Evolutionary conservation across 2,113 vertebrate species (phyloP), one percentile per base, ranked within the genome.

Genomic region (Otus sunia): DNA sequence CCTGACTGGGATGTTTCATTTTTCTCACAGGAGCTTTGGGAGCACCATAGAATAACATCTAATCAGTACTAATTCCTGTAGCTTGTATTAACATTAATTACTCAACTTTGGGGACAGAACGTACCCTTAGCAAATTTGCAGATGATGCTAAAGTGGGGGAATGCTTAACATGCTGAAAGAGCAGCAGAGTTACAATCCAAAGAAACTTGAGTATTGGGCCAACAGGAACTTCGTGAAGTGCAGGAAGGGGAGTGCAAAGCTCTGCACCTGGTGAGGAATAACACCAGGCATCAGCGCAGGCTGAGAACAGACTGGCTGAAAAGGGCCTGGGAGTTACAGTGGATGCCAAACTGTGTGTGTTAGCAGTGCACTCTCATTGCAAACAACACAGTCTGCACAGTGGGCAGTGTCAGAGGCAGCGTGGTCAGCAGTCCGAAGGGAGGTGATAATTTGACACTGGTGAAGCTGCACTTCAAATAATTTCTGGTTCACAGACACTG

Each of bases 41-140:
- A 97, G 67, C 52, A 74, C 76, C 72, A 77, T 49, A 92, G 78
- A 95, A 94, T 84, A 94, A 94, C 93, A 82, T 90, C 81, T 92
- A 95, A 92, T 97, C 92, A 94, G 92, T 87, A 94, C 91, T 95
- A 89, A 93, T 94, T 97, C 86, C 80, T 94, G 56, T 58, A 90
- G 63, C 73, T 92, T 94, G 23, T 94, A 95, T 94, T 95, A 96
- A 72, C 75, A 94, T 95, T 91, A 96, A 92, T 97, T 97, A 85
- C 94, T 79, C 62, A 60, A 77, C 93, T 91, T 79, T 80, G 68
- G 86, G 87, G 82, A 93, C 69, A 90, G 81, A 94, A 95, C 11
- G 6, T 93, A 93, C 77, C 58, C 84, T 72, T 79, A 95, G 49
- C 43, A 93, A 73, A 93, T 68, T 86, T 17, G 19, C 85, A 93